Base-by-base conservation (phyloP, 2,888 invertebrate species). In the Erannis defoliaria region DNA sequence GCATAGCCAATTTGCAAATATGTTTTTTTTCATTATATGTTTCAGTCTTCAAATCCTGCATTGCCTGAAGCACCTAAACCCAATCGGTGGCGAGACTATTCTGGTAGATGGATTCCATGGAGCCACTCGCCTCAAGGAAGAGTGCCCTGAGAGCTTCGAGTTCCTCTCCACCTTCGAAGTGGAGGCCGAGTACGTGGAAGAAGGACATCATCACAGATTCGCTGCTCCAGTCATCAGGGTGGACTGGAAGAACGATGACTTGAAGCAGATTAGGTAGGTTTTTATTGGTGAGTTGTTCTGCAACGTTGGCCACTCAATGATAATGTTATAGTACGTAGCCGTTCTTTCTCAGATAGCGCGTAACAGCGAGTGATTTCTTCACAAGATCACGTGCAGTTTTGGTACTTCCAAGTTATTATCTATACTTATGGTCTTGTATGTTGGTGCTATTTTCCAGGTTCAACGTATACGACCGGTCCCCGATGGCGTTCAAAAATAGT, bases 51-150 rank as follows among this genome's bases (percentile, higher is more conserved):
- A 93, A 78, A 80, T 93, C 16, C 78, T 93, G 0, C 93, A 93
- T 59, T 90, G 92, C 57, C 48, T 93, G 1, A 85, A 90, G 54
- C 91, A 93, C 55, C 72, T 73, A 5, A 93, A 94, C 9, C 95
- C 95, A 0, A 84, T 79, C 0, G 97, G 97, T 0, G 97, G 97
- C 0, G 95, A 96, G 68, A 96, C 95, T 0, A 86, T 96, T 42
- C 88, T 97, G 2, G 95, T 95, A 0, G 97, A 97, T 76, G 97
- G 97, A 0, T 95, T 96, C 76, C 90, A 94, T 56, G 95, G 95
- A 5, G 96, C 96, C 0, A 79, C 89, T 8, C 86, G 93, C 51
- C 81, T 97, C 18, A 91, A 89, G 54, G 77, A 86, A 1, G 85
- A 93, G 0, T 81, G 93, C 75, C 94, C 94, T 0, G 87, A 93